Evolutionary conservation across 2,113 vertebrate species (phyloP).

Genomic region (Pomatostomus ruficeps): DNA sequence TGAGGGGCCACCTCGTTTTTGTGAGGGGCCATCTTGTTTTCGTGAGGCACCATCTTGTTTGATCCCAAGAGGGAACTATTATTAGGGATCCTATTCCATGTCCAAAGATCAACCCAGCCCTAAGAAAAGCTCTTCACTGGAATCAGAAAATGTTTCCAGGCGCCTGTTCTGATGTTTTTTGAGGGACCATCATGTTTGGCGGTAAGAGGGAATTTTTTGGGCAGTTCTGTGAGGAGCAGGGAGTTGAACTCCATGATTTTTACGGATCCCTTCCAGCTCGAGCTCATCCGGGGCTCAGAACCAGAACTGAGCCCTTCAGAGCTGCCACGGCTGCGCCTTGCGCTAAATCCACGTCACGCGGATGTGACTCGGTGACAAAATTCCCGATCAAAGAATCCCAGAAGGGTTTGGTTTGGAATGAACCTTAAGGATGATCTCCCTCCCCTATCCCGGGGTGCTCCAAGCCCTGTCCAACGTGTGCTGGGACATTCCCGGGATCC

Average conservation of each 20-base stretch:
- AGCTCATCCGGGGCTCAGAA: neutral
- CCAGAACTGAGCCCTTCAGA: neutral
- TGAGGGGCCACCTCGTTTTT: neutral
- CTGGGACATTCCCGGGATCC: neutral
- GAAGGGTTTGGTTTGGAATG: neutral
- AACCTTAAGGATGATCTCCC: neutral
- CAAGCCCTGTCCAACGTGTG: fast-evolving
- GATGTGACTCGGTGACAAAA: neutral
- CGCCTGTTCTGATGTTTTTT: neutral
- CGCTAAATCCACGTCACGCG: fast-evolving
- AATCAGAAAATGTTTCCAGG: neutral
- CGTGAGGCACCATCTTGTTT: neutral
- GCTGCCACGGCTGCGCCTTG: neutral
- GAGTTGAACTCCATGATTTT: neutral
- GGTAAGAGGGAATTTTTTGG: neutral
- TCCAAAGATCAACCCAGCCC: neutral
- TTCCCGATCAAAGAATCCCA: neutral
- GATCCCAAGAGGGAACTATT: neutral
- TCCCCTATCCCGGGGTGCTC: fast-evolving
- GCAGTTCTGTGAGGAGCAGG: neutral
- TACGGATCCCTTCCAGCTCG: neutral
- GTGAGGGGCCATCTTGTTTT: fast-evolving
- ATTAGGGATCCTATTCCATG: neutral
- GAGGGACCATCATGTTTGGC: neutral
- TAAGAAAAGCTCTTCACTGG: neutral